Percentiles rank a stretch among this genome's conserved stretches.
Conservation (phyloP, 2,888 invertebrate genomes). For the Nomada flava region DNA sequence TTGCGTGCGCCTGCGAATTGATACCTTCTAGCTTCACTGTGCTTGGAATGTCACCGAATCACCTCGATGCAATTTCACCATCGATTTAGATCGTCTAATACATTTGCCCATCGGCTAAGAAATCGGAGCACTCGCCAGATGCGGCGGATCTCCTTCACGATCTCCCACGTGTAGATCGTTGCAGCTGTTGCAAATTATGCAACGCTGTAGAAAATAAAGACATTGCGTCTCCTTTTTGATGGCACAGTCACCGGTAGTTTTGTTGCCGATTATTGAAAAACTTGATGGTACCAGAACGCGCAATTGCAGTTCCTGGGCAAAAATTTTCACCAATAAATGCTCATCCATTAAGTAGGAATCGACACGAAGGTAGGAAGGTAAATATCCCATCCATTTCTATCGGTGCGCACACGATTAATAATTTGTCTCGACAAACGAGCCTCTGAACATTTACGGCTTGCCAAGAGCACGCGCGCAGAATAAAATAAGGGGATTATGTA, state of each 20-base stretch:
- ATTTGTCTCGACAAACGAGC: constrained; percentile 54
- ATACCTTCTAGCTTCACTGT: constrained; percentile 13
- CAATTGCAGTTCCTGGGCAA: not conserved
- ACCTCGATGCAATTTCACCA: not conserved
- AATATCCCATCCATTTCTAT: not conserved
- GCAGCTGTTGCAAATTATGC: constrained; percentile 66
- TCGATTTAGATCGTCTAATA: not conserved
- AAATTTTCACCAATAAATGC: not conserved
- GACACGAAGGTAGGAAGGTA: not conserved
- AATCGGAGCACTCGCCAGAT: constrained; percentile 59
- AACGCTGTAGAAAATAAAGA: constrained; percentile 46
- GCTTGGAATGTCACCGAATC: constrained; percentile 17
- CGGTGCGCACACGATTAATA: constrained; percentile 51
- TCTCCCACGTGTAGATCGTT: constrained; percentile 17
- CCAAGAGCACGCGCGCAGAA: constrained; percentile 61
- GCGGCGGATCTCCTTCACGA: constrained; percentile 20
- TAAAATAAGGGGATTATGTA: constrained; percentile 70
- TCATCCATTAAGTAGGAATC: not conserved
- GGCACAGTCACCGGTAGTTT: constrained; percentile 10
- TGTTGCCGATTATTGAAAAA: constrained; percentile 1
- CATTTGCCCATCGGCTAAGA: constrained; percentile 41
- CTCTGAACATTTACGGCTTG: constrained; percentile 31
- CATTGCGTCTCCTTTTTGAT: constrained; percentile 28
- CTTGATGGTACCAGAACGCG: not conserved
- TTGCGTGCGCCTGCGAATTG: constrained; percentile 74